phyloP scores from a whole-genome alignment of 2,113 vertebrate genomes.

The Origma solitaria region DNA sequence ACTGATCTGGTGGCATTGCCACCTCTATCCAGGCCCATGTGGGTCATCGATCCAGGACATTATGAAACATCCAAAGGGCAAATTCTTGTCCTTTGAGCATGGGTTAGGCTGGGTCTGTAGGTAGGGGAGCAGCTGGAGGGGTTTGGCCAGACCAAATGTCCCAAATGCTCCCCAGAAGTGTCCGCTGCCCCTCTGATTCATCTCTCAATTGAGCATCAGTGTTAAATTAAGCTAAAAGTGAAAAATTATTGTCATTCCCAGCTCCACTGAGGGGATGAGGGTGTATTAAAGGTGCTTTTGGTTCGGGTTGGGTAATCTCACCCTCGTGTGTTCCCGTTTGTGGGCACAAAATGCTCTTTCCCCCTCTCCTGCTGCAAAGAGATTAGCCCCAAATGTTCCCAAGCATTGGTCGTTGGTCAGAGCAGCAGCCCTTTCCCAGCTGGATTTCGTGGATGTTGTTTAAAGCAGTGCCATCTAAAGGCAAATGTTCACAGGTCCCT shows the following conservation, averaged over 20 bases:
- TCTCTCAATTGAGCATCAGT: not conserved
- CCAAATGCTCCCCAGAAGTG: not conserved
- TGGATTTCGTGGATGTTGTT: not conserved
- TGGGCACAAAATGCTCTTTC: not conserved
- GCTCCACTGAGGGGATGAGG: not conserved
- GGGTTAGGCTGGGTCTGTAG: rapidly evolving
- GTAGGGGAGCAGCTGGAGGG: not conserved
- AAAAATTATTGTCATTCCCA: not conserved
- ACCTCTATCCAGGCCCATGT: not conserved
- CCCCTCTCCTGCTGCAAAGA: not conserved
- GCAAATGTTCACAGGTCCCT: not conserved
- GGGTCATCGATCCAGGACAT: not conserved
- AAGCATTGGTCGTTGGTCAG: rapidly evolving
- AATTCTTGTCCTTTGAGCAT: not conserved
- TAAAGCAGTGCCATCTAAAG: not conserved
- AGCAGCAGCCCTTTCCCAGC: not conserved
- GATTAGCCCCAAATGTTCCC: not conserved
- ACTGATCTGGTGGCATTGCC: not conserved
- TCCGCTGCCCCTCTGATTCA: not conserved
- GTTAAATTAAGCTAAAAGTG: not conserved
- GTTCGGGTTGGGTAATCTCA: not conserved
- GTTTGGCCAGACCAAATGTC: not conserved
- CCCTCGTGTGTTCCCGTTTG: rapidly evolving
- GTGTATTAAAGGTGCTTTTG: rapidly evolving
- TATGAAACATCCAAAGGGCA: not conserved